Evolutionary conservation across 2,797 vertebrate genomes (phyloP), one percentile per base, ranked within the genome.

Genomic region (Aldrovandia affinis): DNA sequence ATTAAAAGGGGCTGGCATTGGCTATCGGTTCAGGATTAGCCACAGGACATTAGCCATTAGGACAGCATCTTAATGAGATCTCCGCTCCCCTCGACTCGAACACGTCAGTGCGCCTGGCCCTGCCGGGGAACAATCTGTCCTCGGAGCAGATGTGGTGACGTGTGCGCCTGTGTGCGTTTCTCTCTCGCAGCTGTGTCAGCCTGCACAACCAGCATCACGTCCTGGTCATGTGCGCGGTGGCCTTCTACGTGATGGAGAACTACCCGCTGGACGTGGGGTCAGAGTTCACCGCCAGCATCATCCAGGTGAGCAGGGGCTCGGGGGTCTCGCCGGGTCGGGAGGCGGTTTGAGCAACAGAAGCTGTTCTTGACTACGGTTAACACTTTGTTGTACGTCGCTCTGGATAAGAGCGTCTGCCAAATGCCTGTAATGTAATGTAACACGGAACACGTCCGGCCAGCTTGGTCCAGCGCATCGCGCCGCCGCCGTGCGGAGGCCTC

Each of bases 161-260:
- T 33, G 54, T 88, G n/a, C 47, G 44, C 84, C 30, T 83, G 15
- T 85, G 0, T 86, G 44, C 86, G 78, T 47, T 82, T 0, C 85
- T 63, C 86, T 87, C 52, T 92, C 89, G 18, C 91, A 99, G 98
- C 90, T 99, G 97, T 86, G 97, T 99, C 86, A 97, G 96, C 85
- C 89, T 96, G 42, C 98, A 99, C 84, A 99, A 98, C 94, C 98
- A 99, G 91, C 97, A 99, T 93, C 98, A 99, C 12, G 96, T 99
- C 89, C 92, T 99, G 92, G 97, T 99, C 59, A 99, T 98, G 96
- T 99, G 98, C 18, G 98, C 98, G 14, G 95, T 98, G 33, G 98
- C 98, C 0, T 99, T 99, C 93, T 99, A 99, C 94, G 95, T 99
- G 95, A 98, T 99, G 0, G 98, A 99, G 93, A 99, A 99, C 92